Base-by-base conservation (phyloP, 2,797 vertebrate species). In the Gastrophryne carolinensis region DNA sequence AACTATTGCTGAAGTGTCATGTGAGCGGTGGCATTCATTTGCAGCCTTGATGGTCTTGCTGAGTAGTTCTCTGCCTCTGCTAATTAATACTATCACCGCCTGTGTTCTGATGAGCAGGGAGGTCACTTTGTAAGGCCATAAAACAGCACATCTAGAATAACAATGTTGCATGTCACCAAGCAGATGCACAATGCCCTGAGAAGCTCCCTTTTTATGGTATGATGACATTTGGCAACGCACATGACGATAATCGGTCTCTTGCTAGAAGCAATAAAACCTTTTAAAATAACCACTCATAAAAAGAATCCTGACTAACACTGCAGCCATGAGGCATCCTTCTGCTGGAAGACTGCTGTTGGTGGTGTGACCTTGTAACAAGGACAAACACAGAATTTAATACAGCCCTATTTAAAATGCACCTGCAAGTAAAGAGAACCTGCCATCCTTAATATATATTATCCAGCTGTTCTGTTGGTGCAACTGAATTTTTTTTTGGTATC, bases 161-260 rank as follows among this genome's bases (percentile, higher is more conserved):
- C 47, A 52, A 44, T 54, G 12, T 24, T 52, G 53, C 32, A 21
- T 69, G 65, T 76, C 73, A 63, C 44, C 3, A 49, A 69, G 50
- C 73, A 76, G 73, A 76, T 76, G 66, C 27, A 76, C 47, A 21
- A 41, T n/a, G 65, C 74, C 64, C 34, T 12, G 58, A 35, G 73
- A 34, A 63, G 47, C 34, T 54, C 32, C 26, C 57, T 52, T 61
- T 75, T 44, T 47, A 69, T 47, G 44, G 73, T 39, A 76, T 53
- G 21, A 15, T 74, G 72, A 67, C 57, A 70, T 76, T 75, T 76
- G 67, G 27, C 57, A 30, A 60, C 21, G 35, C 47, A 62, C 47
- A 47, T 70, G 58, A 70, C 53, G 63, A 61, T 62, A 27, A 47
- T 63, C 57, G 32, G 23, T 29, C 57, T 57, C 72, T n/a, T 56